Base-by-base conservation (phyloP, 1,140 invertebrate species). In the Plutomurus gul region DNA sequence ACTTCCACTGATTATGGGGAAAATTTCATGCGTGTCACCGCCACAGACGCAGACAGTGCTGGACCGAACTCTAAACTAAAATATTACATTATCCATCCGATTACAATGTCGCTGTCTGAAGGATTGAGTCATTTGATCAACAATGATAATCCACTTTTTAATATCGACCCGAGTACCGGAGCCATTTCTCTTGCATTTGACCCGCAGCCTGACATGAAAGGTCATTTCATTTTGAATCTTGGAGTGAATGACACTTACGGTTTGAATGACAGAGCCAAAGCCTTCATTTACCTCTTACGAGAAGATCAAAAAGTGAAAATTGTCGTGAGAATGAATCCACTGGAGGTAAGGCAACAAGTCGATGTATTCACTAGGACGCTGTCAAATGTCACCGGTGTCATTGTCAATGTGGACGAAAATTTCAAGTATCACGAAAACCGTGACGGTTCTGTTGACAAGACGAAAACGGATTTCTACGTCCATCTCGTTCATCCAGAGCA, bases 151-250 rank as follows among this genome's bases (percentile, higher is more conserved):
- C 89, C 92, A 3, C 94, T 96, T 0, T 98, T 98, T 87, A 85
- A 95, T 0, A 90, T 98, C 0, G 92, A 96, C 79, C 87, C 87
- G 60, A 88, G 91, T 7, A 93, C 94, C 8, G 96, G 96, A 1
- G 92, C 91, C 1, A 90, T 99, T 4, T 91, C 91, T 65, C 88
- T 98, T 0, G 97, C 97, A 87, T 98, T 97, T 85, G 96, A 97
- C 87, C 96, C 96, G 18, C 96, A 97, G 85, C 93, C 94, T 84
- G 93, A 94, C 72, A 97, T 98, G 96, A 97, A 97, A 86, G 96
- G 96, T 71, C 97, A 97, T 86, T 98, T 98, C 87, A 93, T 96
- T 85, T 96, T 98, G 84, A 92, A 92, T 89, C 92, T 93, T 85
- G 82, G 83, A 65, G 95, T 93, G 1, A 95, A 95, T 85, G 96